Evolutionary conservation across 2,113 vertebrate species (phyloP).

Genomic region (Phaetusa simplex): DNA sequence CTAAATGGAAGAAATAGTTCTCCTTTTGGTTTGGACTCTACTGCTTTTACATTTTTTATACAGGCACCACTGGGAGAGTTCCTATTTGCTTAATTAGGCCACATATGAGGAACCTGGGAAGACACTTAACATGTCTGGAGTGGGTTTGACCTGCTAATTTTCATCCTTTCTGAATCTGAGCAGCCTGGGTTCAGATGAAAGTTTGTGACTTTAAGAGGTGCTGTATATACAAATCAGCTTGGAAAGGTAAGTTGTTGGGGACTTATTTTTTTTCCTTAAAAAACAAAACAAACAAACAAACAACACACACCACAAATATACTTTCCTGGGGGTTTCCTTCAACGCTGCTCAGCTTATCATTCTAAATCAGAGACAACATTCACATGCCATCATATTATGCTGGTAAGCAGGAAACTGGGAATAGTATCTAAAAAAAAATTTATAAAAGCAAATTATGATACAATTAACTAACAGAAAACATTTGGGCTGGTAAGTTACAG

Average conservation of each 20-base stretch:
- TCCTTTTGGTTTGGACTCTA: background rate
- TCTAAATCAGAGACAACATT: background rate
- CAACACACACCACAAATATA: background rate
- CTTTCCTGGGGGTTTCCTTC: background rate
- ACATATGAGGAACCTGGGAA: background rate
- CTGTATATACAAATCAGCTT: background rate
- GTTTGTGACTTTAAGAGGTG: background rate
- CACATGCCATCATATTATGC: background rate
- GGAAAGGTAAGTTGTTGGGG: background rate
- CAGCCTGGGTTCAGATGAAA: background rate
- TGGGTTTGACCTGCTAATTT: background rate
- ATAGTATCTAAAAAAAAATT: background rate
- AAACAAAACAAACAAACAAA: too few relatives aligned
- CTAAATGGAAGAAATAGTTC: background rate
- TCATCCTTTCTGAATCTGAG: background rate
- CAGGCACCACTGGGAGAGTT: background rate
- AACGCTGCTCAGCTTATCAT: background rate
- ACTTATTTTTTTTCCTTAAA: background rate
- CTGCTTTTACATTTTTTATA: background rate
- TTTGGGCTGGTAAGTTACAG: background rate
- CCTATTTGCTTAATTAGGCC: constrained; percentile 31
- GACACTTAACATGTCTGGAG: background rate
- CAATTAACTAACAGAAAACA: background rate
- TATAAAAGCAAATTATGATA: background rate
- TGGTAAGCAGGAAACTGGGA: background rate